A percentile compares a stretch with the other conserved stretches of the same genome.
Evolutionary conservation across 2,113 vertebrate species (phyloP).

Genomic region (Lipophrys pholis): DNA sequence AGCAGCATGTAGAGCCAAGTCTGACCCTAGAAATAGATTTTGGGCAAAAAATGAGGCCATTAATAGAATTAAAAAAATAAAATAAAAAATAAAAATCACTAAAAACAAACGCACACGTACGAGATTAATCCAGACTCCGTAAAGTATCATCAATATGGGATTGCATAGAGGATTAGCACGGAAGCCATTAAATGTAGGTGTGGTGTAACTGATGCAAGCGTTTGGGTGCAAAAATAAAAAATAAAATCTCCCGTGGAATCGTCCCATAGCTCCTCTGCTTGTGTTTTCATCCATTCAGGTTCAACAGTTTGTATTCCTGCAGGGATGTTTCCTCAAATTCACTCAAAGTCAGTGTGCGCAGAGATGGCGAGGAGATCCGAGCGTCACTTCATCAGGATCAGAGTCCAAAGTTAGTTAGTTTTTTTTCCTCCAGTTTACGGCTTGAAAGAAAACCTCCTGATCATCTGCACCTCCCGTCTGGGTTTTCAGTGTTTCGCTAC

Average conservation of each 20-base stretch:
- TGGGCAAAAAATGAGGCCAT: conserved; percentile 86
- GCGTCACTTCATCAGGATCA: too few species aligned
- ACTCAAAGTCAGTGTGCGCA: conserved; percentile 2
- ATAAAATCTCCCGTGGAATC: not conserved
- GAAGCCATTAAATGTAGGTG: conserved; percentile 16
- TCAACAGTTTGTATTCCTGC: not conserved
- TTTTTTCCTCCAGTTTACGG: not conserved
- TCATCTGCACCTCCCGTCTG: not conserved
- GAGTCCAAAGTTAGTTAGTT: not conserved
- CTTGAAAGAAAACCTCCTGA: not conserved
- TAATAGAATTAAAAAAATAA: conserved; percentile 16
- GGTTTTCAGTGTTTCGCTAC: not conserved
- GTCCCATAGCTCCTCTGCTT: not conserved
- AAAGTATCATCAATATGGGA: conserved; percentile 25
- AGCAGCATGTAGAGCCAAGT: conserved; percentile 92
- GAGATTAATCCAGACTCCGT: conserved; percentile 22
- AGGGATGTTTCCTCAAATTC: not conserved
- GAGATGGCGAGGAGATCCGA: too few species aligned
- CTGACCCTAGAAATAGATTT: conserved; percentile 82
- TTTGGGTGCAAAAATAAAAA: conserved; percentile 16
- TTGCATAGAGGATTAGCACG: conserved; percentile 58
- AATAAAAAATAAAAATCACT: conserved; percentile 16
- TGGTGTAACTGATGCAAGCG: conserved; percentile 40
- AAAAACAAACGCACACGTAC: conserved; percentile 26
- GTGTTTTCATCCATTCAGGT: conserved; percentile 8